Base-by-base conservation (phyloP, 2,888 invertebrate species). In the Gastrophysa polygoni region DNA sequence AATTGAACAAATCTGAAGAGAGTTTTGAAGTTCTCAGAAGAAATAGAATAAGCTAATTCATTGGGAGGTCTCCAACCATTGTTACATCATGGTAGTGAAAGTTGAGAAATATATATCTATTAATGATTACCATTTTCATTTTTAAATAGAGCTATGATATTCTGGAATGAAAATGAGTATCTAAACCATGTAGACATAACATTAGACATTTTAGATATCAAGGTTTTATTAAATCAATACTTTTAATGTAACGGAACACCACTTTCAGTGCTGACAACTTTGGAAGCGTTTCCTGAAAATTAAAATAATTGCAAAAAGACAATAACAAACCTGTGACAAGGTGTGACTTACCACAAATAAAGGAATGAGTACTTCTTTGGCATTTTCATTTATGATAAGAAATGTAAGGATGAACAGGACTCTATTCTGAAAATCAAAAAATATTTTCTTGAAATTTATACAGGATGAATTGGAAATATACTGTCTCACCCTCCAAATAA, bases 281-380 rank as follows among this genome's bases (percentile, higher is more conserved):
- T 8, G 68, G 68, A 28, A 68, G 59, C 20, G 57, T 56, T 14
- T 63, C 63, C 68, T 68, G 49, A 61, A 68, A 65, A 48, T 54
- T 28, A 57, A 52, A 43, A 38, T 48, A 11, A 51, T 46, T n/a
- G n/a, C n/a, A n/a, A n/a, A n/a, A n/a, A n/a, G n/a, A n/a, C n/a
- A n/a, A n/a, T n/a, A n/a, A n/a, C n/a, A n/a, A n/a, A n/a, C n/a
- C n/a, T n/a, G n/a, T n/a, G n/a, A n/a, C n/a, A n/a, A n/a, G n/a
- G n/a, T n/a, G n/a, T n/a, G n/a, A n/a, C 68, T 66, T 57, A 68
- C 68, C 47, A 57, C 46, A 56, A 68, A 68, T 28, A 66, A 47
- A 7, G 66, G 68, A 51, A 66, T 49, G 28, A 68, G 20, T 43
- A 50, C 49, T 43, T 67, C 67, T 28, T 55, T 57, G 11, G 32